phyloP scores from a whole-genome alignment of 2,888 invertebrate species.

The Nasonovia ribisnigri region DNA sequence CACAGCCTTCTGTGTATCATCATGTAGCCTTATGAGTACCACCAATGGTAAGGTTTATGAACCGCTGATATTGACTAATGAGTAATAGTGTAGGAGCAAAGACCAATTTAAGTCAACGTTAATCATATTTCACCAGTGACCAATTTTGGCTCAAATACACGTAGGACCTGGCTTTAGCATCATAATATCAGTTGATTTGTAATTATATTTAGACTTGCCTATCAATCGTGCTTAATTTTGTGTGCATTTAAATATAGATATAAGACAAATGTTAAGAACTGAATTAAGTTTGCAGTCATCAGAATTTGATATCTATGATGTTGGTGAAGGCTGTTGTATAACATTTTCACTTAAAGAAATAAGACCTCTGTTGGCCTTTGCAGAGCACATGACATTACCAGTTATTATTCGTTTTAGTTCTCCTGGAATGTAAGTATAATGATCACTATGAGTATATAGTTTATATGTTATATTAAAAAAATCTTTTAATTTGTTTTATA shows the following conservation, averaged over 20 bases:
- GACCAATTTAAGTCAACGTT: not conserved
- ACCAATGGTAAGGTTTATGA: no score
- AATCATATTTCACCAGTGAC: not conserved
- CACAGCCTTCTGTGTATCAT: no score
- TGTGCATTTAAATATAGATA: conserved; percentile 71
- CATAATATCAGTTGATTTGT: conserved; percentile 6
- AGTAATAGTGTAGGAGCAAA: not conserved
- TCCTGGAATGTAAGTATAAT: conserved; percentile 77
- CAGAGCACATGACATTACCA: conserved; percentile 80
- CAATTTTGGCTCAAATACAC: not conserved
- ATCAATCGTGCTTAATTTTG: conserved; percentile 11
- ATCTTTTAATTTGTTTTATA: conserved; percentile 68
- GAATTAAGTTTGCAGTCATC: conserved; percentile 80
- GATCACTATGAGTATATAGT: conserved; percentile 41
- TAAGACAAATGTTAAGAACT: conserved; percentile 80
- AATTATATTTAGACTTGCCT: not conserved
- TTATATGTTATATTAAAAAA: not conserved
- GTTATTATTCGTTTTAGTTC: conserved; percentile 81
- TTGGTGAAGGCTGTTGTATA: conserved; percentile 78
- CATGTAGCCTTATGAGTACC: no score
- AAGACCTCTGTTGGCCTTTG: conserved; percentile 82
- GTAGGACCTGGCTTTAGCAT: not conserved
- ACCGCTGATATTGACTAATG: not conserved
- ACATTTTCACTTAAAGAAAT: conserved; percentile 91
- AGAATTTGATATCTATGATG: conserved; percentile 80